Conservation (phyloP, 1,140 invertebrate species). For the Temnothorax longispinosus region DNA sequence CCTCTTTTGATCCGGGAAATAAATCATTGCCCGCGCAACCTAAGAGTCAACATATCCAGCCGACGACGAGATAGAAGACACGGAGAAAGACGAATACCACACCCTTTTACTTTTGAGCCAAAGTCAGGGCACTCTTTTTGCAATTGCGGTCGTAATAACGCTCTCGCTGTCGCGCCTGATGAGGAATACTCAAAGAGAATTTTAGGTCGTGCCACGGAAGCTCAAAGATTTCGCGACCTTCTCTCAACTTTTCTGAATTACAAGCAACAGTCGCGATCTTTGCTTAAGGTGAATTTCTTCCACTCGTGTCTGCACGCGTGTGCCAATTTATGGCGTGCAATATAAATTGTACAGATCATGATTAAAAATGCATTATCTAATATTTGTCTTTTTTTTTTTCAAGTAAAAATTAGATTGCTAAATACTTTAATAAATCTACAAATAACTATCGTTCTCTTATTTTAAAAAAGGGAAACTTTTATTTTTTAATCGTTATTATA, state of each 20-base stretch:
- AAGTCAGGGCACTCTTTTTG: slow-evolving; percentile 44
- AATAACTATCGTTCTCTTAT: background rate
- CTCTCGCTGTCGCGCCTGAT: background rate
- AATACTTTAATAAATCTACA: background rate
- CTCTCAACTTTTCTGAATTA: slow-evolving; percentile 56
- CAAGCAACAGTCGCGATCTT: slow-evolving; percentile 45
- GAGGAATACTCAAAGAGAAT: slow-evolving; percentile 56
- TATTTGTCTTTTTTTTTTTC: background rate
- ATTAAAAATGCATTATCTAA: background rate
- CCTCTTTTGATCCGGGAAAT: slow-evolving; percentile 7
- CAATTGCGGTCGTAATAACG: slow-evolving; percentile 35
- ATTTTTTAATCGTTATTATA: too few relatives aligned
- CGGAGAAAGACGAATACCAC: slow-evolving; percentile 13
- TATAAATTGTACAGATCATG: background rate
- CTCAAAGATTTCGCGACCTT: slow-evolving; percentile 57
- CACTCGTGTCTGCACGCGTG: background rate
- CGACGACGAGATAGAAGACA: background rate
- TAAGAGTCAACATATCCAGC: background rate
- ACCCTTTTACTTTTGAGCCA: slow-evolving; percentile 40
- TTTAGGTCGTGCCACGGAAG: slow-evolving; percentile 17
- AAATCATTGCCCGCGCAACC: slow-evolving; percentile 42
- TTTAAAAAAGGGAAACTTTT: background rate
- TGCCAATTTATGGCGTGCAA: background rate
- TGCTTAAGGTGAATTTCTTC: background rate
- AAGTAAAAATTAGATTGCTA: background rate